phyloP scores from a whole-genome alignment of 2,797 vertebrate genomes.

The Tapera naevia region DNA sequence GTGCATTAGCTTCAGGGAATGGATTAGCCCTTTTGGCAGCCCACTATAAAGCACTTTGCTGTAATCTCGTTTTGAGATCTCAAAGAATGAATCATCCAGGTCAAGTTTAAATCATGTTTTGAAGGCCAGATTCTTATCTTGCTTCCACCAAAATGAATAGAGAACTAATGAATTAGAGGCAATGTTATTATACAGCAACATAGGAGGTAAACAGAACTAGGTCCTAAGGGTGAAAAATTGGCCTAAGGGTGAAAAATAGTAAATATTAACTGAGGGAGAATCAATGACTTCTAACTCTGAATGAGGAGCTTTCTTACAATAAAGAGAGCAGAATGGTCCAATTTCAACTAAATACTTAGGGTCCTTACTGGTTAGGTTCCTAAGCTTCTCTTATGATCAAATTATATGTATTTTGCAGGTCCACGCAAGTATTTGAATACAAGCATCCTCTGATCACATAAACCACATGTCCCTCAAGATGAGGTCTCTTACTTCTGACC shows the following conservation, averaged over 20 bases:
- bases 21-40: constrained; percentile 59
- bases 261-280: not conserved
- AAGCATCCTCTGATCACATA: not conserved
- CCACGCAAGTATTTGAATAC: not conserved
- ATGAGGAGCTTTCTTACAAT: not conserved
- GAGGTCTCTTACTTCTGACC: not conserved
- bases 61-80: constrained; percentile 64
- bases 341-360: not conserved
- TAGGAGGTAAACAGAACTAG: not conserved
- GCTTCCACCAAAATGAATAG: not conserved
- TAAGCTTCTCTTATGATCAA: not conserved
- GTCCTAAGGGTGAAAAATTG: not conserved
- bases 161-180: not conserved
- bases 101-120: constrained; percentile 39
- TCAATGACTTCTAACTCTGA: not conserved
- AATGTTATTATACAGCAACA: not conserved
- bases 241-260: no score
- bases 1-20: constrained; percentile 55
- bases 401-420: not conserved
- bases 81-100: constrained; percentile 55
- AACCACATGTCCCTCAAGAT: not conserved
- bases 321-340: not conserved
- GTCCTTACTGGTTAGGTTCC: not conserved
- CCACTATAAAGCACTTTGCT: constrained; percentile 56
- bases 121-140: constrained; percentile 40